Evolutionary conservation across 2,888 invertebrate species (phyloP).

Genomic region (Lymantria monacha): DNA sequence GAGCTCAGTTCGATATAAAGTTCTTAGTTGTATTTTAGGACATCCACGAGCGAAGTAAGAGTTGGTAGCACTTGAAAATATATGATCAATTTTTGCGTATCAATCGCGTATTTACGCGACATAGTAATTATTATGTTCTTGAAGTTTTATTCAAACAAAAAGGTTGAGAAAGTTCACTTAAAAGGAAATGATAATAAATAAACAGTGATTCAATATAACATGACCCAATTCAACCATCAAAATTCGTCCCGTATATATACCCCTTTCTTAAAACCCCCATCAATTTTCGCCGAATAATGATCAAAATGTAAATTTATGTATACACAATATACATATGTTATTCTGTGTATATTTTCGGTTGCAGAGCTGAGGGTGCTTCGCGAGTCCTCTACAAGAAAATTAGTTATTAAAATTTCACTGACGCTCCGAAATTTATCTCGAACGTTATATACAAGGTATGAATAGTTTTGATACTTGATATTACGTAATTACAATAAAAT

Average conservation of each 20-base stretch:
- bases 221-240: no score
- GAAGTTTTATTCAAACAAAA: no score
- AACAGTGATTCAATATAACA: no score
- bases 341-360: constrained; percentile 30
- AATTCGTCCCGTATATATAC: neutral
- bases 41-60: no score
- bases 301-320: constrained; percentile 15
- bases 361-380: constrained; percentile 25
- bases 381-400: constrained; percentile 76
- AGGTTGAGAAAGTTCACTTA: no score
- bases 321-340: constrained; percentile 17
- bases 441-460: constrained; percentile 43
- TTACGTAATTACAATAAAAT: constrained; percentile 33
- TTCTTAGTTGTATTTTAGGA: no score
- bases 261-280: constrained; percentile 7
- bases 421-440: constrained; percentile 80
- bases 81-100: no score
- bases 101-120: no score
- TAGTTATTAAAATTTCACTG: constrained; percentile 83
- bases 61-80: no score
- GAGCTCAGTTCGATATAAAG: no score
- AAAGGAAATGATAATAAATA: no score
- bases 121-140: no score
- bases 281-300: constrained; percentile 13
- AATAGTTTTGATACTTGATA: constrained; percentile 39